Base-by-base conservation (phyloP, 1,140 invertebrate species). In the Caenorhabditis briggsae region DNA sequence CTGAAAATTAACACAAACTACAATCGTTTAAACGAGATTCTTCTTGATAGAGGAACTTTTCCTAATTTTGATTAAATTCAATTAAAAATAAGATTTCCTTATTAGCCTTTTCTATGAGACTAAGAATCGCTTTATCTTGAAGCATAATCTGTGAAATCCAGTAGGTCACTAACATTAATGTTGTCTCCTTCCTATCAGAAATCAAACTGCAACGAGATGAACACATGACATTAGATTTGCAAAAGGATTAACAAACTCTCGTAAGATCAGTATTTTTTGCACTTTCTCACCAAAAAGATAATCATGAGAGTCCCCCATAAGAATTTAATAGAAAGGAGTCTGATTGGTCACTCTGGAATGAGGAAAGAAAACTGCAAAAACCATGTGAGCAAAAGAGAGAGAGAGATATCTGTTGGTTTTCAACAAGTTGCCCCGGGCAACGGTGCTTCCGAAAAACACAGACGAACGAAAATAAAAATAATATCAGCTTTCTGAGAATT, bases 211-310 rank as follows among this genome's bases (percentile, higher is more conserved):
- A n/a, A 33, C 33, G 33, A 53, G 50, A 53, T 53, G 16, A 53
- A 53, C 50, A 33, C 33, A 14, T 9, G 20, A 61, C 25, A 12
- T 61, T 20, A 61, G 20, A 61, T 61, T 61, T 61, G 59, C 59
- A 61, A 20, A 61, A 25, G 20, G 25, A 61, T 9, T 61, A 8
- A 61, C 1, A 20, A 61, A 23, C 33, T 61, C 11, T 61, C 23
- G 41, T 70, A 70, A 70, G 64, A 70, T 70, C 64, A 70, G 64
- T 70, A 70, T 43, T 70, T 33, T 70, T n/a, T 70, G 64, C 64
- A 43, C 64, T 70, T 70, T 70, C 20, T 16, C 41, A 16, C 64
- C 33, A 33, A 33, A 33, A 33, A 33, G 33, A 33, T 33, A 33
- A 33, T 33, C 33, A 33, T 46, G 41, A 70, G 33, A 70, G 43